Evolutionary conservation across 1,140 invertebrate species (phyloP).

Genomic region (Trachelipus rathkii): DNA sequence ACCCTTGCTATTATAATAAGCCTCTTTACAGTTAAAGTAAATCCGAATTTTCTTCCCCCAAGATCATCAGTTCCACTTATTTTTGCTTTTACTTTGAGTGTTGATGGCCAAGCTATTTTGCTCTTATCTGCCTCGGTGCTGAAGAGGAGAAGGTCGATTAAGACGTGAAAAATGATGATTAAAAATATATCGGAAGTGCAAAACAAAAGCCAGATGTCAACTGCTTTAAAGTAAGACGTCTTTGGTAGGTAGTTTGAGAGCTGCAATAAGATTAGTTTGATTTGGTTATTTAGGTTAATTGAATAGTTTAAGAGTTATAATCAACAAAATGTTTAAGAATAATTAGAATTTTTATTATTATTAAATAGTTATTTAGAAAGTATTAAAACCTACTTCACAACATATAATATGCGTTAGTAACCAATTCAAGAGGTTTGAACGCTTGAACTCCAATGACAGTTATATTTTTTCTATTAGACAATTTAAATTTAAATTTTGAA

Average conservation of each 20-base stretch:
- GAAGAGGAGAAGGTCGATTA: constrained; percentile 10
- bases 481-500: too few relatives aligned
- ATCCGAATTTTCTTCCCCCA: background rate
- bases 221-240: constrained; percentile 19
- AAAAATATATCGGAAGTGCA: background rate
- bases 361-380: too few relatives aligned
- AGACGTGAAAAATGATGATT: constrained; percentile 7
- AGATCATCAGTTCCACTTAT: background rate
- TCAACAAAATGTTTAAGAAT: too few relatives aligned
- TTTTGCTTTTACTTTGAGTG: background rate
- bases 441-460: too few relatives aligned
- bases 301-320: too few relatives aligned
- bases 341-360: too few relatives aligned
- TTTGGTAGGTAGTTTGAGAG: background rate
- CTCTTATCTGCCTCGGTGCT: background rate
- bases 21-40: background rate
- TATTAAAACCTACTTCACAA: too few relatives aligned
- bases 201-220: constrained; percentile 21
- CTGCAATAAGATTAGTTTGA: too few relatives aligned
- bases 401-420: too few relatives aligned
- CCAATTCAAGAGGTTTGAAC: too few relatives aligned
- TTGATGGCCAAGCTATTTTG: background rate
- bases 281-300: too few relatives aligned
- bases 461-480: too few relatives aligned
- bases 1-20: background rate